Evolutionary conservation across 2,113 vertebrate genomes (phyloP).

Genomic region (Arothron firmamentum): DNA sequence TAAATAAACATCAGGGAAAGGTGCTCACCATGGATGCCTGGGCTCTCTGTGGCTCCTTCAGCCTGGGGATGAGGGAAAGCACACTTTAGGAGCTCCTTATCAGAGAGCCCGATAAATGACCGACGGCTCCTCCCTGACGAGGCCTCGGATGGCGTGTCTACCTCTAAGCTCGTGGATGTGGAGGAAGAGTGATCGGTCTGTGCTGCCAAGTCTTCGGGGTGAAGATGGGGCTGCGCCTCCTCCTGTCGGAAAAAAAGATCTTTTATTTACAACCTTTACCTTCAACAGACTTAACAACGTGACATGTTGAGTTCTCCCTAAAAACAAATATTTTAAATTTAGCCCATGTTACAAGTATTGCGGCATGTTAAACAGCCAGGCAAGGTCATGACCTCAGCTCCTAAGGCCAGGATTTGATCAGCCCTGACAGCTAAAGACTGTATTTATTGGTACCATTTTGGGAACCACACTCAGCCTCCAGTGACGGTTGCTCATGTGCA

Average conservation of each 20-base stretch:
- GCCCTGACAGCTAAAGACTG: too few species aligned
- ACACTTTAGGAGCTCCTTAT: slow-evolving; percentile 63
- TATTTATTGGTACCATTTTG: too few species aligned
- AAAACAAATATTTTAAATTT: neutral
- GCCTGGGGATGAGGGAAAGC: slow-evolving; percentile 62
- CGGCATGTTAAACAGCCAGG: too few species aligned
- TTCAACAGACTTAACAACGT: too few species aligned
- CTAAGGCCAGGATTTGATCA: too few species aligned
- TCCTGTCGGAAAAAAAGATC: slow-evolving; percentile 48
- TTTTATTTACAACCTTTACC: too few species aligned
- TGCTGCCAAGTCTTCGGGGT: slow-evolving; percentile 23
- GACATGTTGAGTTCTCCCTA: neutral
- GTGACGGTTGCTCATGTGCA: too few species aligned
- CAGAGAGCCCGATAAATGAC: slow-evolving; percentile 67
- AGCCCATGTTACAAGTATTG: too few species aligned
- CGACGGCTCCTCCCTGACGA: slow-evolving; percentile 33
- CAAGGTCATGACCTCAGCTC: too few species aligned
- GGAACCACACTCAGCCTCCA: too few species aligned
- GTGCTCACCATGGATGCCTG: slow-evolving; percentile 34
- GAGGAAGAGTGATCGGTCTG: slow-evolving; percentile 34
- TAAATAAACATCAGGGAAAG: neutral
- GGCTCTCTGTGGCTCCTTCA: slow-evolving; percentile 59
- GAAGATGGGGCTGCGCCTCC: slow-evolving; percentile 31
- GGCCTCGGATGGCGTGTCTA: slow-evolving; percentile 30
- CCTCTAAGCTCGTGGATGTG: slow-evolving; percentile 37